Evolutionary conservation across 2,797 vertebrate species (phyloP), one percentile per base, ranked within the genome.

Genomic region (Cyprinodon diabolis): DNA sequence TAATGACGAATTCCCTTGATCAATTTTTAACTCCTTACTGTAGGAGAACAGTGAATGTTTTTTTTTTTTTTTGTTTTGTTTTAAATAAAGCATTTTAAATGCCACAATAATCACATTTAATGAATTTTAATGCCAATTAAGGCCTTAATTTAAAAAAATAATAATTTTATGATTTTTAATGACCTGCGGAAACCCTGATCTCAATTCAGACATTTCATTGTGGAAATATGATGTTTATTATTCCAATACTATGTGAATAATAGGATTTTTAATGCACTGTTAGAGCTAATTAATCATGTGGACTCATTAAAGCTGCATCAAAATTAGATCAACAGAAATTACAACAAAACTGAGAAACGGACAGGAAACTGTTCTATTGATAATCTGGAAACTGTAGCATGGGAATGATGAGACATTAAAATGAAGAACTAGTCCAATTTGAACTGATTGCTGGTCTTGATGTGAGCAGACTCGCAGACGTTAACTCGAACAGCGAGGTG

Each of bases 401-500:
- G 15, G 37, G 45, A 23, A 69, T 43, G 21, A 17, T 23, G 6
- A 25, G 7, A 40, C 51, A 12, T 40, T 19, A 17, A 47, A 49
- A 62, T 2, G n/a, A 11, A 60, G 23, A 75, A 49, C 10, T 6
- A 10, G 62, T n/a, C 5, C 12, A 35, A 58, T 76, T 51, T n/a
- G 12, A 23, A n/a, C 19, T 19, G 72, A 57, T 55, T 35, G 37
- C n/a, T 13, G 15, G 35, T 11, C 14, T 12, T 25, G 57, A 23
- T 60, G 67, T 21, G 72, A 56, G 56, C 52, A 58, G 70, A 74
- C 63, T 47, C n/a, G 49, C 4, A 23, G 78, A 86, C 1, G 63
- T n/a, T 86, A 80, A 87, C 75, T 9, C 6, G 77, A 85, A 65
- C 48, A 75, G 81, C 87, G 55, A 83, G 69, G 77, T 82, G 79